phyloP scores from a whole-genome alignment of 2,888 invertebrate genomes.

The Mimas tiliae region DNA sequence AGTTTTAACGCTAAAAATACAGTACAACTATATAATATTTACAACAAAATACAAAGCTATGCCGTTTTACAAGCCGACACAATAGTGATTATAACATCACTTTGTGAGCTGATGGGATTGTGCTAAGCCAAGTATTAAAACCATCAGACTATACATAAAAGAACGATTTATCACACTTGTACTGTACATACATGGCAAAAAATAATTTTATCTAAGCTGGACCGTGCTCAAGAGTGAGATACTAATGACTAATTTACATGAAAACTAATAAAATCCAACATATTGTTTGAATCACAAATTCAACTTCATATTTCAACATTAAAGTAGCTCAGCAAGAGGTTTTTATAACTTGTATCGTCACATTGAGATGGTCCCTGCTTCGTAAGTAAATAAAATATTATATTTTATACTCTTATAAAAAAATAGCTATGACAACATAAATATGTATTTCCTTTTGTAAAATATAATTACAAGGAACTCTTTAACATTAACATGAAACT shows the following conservation, averaged over 20 bases:
- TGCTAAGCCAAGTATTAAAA: slow-evolving; percentile 50
- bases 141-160: slow-evolving; percentile 35
- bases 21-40: slow-evolving; percentile 63
- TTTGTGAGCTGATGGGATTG: slow-evolving; percentile 50
- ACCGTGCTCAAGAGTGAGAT: slow-evolving; percentile 37
- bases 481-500: slow-evolving; percentile 23
- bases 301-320: slow-evolving; percentile 10
- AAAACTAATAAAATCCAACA: background rate
- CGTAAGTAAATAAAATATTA: slow-evolving; percentile 28
- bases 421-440: slow-evolving; percentile 28
- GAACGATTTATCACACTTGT: slow-evolving; percentile 71
- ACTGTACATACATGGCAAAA: slow-evolving; percentile 77
- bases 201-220: slow-evolving; percentile 52
- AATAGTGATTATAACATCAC: slow-evolving; percentile 81
- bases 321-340: slow-evolving; percentile 5
- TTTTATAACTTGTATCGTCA: slow-evolving; percentile 13
- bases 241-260: background rate
- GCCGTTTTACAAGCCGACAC: slow-evolving; percentile 61
- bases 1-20: slow-evolving; percentile 53
- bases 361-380: slow-evolving; percentile 40
- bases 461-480: slow-evolving; percentile 26
- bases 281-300: background rate
- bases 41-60: slow-evolving; percentile 68
- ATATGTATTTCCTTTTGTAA: slow-evolving; percentile 25
- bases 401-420: slow-evolving; percentile 23